These are phyloP conservation scores for Aspidoscelis tigris DNA, from an alignment of 2,113 vertebrate genomes.

Conservation along the genomic window DNA sequence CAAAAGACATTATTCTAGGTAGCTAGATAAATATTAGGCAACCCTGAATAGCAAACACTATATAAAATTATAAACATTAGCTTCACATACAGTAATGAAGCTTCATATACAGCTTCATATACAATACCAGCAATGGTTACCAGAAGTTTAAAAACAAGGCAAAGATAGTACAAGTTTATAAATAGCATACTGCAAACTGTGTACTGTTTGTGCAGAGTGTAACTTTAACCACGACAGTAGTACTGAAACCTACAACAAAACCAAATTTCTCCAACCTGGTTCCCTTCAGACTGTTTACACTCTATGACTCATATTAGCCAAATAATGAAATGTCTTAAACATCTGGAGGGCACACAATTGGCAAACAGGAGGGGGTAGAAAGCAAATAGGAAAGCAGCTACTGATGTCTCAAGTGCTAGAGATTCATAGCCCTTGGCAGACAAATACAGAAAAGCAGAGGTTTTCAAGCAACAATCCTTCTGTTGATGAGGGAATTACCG, in stretches of 20 bases:
- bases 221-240: neutral
- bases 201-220: neutral
- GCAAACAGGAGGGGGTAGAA: no score
- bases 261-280: no score
- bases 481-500: neutral
- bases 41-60: neutral
- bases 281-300: no score
- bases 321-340: no score
- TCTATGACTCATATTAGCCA: no score
- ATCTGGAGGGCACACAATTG: no score
- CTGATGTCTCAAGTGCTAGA: neutral
- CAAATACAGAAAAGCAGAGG: neutral
- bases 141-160: neutral
- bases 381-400: neutral
- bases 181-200: neutral
- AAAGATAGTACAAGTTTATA: neutral
- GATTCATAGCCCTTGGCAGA: neutral
- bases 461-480: neutral
- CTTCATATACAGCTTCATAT: no score
- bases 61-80: neutral
- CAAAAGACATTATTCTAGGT: neutral
- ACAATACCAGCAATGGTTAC: neutral
- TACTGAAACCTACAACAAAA: neutral
- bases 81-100: neutral
- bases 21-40: no score